A percentile compares a stretch with the other conserved stretches of the same genome.
Evolutionary conservation across 2,888 invertebrate genomes (phyloP).

Genomic region (Gnatocerus cornutus): DNA sequence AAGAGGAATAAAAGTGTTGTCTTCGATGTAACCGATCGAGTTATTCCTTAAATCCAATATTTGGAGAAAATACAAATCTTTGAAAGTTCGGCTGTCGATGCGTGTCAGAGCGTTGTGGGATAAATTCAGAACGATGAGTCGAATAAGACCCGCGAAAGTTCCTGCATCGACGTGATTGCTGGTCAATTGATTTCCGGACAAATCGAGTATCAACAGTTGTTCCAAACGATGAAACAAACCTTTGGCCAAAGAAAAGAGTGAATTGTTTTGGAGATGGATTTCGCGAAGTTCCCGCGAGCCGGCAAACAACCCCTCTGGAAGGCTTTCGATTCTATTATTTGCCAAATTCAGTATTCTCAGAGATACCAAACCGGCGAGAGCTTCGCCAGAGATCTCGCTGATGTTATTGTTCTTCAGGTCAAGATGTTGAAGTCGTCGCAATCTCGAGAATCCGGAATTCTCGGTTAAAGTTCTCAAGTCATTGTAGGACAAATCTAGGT

Average conservation of each 20-base stretch:
- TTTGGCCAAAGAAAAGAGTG: constrained; percentile 86
- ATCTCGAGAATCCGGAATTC: constrained; percentile 80
- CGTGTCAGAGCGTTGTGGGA: constrained; percentile 90
- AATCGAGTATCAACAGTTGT: constrained; percentile 87
- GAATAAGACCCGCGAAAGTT: constrained; percentile 88
- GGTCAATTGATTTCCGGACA: constrained; percentile 89
- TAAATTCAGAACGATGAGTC: constrained; percentile 88
- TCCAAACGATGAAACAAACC: constrained; percentile 89
- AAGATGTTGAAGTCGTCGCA: constrained; percentile 86
- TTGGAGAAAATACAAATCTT: constrained; percentile 89
- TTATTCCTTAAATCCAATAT: constrained; percentile 90
- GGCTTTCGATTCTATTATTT: constrained; percentile 85
- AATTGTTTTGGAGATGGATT: constrained; percentile 89
- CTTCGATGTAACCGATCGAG: constrained; percentile 90
- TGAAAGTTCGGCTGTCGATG: constrained; percentile 88
- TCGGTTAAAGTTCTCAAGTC: constrained; percentile 83
- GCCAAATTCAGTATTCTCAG: constrained; percentile 89
- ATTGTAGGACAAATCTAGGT: constrained; percentile 87
- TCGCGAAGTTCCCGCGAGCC: constrained; percentile 87
- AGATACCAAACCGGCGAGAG: constrained; percentile 85
- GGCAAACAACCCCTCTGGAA: constrained; percentile 88
- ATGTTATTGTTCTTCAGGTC: constrained; percentile 89
- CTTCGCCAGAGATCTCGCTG: constrained; percentile 84
- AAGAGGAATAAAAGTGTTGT: constrained; percentile 89
- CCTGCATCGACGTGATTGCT: constrained; percentile 89